Evolutionary conservation across 2,888 invertebrate genomes (phyloP).

Genomic region (Orthonevra nobilis): DNA sequence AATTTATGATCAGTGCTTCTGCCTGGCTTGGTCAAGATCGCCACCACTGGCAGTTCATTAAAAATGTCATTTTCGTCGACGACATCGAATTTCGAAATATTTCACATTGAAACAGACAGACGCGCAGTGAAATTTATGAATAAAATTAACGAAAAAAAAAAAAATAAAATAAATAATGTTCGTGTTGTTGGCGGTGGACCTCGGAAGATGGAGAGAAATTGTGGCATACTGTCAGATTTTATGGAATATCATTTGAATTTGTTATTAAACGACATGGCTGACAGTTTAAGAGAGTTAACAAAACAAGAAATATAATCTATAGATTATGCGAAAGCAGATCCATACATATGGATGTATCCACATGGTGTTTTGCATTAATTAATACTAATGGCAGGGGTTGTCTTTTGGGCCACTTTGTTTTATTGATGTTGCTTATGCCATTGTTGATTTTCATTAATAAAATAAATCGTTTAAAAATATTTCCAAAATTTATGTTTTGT

Average conservation of each 20-base stretch:
- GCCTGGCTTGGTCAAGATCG: constrained; percentile 38
- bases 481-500: constrained; percentile 33
- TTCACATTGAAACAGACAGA: constrained; percentile 40
- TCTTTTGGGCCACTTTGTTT: constrained; percentile 19
- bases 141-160: constrained; percentile 2
- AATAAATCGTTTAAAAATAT: constrained; percentile 24
- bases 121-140: constrained; percentile 42
- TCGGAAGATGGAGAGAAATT: constrained; percentile 44
- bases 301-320: constrained; percentile 1
- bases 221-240: constrained; percentile 36
- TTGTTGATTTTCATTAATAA: constrained; percentile 26
- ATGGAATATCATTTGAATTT: constrained; percentile 50
- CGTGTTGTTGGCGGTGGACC: constrained; percentile 16
- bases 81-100: constrained; percentile 42
- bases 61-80: constrained; percentile 45
- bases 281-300: constrained; percentile 22
- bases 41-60: constrained; percentile 3
- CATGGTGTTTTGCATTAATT: constrained; percentile 32
- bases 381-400: constrained; percentile 25
- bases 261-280: constrained; percentile 44
- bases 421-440: constrained; percentile 13
- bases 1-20: constrained; percentile 34
- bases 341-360: background rate
- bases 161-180: constrained; percentile 19
- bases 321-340: no score